Conservation (phyloP, 2,113 vertebrate species). For the Osmerus eperlanus region DNA sequence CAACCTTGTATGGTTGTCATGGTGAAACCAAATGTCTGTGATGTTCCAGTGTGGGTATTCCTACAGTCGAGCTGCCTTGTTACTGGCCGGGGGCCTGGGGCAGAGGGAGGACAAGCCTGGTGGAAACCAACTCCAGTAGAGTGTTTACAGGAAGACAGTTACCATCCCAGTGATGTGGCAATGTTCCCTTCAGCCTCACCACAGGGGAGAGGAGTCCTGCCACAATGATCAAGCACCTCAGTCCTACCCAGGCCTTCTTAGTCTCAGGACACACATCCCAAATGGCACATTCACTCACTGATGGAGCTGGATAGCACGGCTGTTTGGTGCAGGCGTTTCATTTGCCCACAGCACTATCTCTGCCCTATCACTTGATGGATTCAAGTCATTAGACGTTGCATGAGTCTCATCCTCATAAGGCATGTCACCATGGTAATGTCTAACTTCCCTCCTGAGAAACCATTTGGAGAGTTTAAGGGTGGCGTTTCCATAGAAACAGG, state of each 20-base stretch:
- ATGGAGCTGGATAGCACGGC: not conserved
- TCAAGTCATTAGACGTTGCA: not conserved
- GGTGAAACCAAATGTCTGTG: too few relatives aligned
- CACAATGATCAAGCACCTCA: conserved; percentile 8
- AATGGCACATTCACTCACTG: not conserved
- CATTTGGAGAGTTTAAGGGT: not conserved
- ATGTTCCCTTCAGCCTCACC: not conserved
- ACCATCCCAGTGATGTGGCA: not conserved
- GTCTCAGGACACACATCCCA: too few relatives aligned
- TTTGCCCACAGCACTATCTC: not conserved
- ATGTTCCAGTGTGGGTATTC: too few relatives aligned
- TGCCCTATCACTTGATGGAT: conserved; percentile 1
- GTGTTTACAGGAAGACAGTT: too few relatives aligned
- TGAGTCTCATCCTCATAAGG: not conserved
- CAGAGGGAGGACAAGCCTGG: too few relatives aligned
- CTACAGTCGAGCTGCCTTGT: too few relatives aligned
- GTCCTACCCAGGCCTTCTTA: not conserved
- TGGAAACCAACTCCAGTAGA: too few relatives aligned
- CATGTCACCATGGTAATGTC: conserved; percentile 14
- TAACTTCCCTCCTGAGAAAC: conserved; percentile 10
- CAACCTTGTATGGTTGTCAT: too few relatives aligned
- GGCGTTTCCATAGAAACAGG: conserved; percentile 32
- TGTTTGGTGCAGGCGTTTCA: not conserved
- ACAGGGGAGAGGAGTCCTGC: not conserved
- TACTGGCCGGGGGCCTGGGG: too few relatives aligned